A percentile compares a stretch with the other conserved stretches of the same genome.
These are phyloP conservation scores for Egretta garzetta DNA, from an alignment of 2,113 vertebrate genomes.

Conservation along the genomic window DNA sequence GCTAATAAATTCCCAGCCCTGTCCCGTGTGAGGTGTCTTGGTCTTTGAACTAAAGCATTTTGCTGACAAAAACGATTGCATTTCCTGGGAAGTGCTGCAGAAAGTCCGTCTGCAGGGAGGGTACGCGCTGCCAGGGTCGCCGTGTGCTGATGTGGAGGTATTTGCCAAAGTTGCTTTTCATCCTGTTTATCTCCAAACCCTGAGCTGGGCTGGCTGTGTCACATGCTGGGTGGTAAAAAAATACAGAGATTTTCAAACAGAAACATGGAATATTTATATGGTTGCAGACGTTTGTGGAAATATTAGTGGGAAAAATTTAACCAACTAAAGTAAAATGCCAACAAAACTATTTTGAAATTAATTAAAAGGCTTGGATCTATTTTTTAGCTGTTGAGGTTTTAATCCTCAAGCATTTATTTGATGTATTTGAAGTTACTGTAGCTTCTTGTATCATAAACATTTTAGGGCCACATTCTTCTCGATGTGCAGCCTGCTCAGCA, in stretches of 20 bases:
- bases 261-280: conserved; percentile 27
- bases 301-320: neutral
- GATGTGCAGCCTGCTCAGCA: neutral
- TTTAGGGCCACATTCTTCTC: conserved; percentile 9
- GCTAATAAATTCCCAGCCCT: neutral
- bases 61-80: neutral
- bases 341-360: conserved; percentile 30
- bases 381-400: neutral
- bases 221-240: conserved; percentile 38
- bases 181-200: conserved; percentile 6
- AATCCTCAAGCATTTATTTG: conserved; percentile 25
- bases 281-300: conserved; percentile 1
- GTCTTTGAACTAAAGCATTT: neutral
- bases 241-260: conserved; percentile 26
- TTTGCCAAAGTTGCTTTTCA: neutral
- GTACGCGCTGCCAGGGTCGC: neutral
- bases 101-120: neutral
- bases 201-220: neutral
- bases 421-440: conserved; percentile 12
- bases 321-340: neutral
- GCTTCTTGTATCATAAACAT: conserved; percentile 31
- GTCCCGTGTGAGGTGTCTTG: neutral
- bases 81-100: neutral
- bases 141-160: neutral
- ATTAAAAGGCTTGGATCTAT: neutral